Conservation (phyloP, 2,888 invertebrate species). For the Diadegma fenestrale region DNA sequence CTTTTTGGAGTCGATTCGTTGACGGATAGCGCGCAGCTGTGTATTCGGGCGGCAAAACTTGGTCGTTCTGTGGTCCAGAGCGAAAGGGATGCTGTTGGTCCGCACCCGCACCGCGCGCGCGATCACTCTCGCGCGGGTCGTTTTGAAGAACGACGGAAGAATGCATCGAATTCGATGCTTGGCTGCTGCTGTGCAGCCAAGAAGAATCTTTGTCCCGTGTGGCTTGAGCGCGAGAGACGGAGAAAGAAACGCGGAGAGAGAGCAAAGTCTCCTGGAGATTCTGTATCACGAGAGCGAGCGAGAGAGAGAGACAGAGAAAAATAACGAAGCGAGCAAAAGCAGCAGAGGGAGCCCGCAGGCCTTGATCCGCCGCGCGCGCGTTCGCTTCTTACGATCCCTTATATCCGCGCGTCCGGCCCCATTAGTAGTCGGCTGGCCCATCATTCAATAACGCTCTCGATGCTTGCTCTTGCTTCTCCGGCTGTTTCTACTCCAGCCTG, state of each 20-base stretch:
- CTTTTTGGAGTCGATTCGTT: conserved; percentile 5
- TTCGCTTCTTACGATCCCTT: conserved; percentile 80
- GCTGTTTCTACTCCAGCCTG: conserved; percentile 58
- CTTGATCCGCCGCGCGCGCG: conserved; percentile 79
- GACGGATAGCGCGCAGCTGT: conserved; percentile 53
- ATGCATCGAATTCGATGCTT: conserved; percentile 69
- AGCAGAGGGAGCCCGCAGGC: conserved; percentile 73
- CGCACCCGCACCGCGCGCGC: conserved; percentile 66
- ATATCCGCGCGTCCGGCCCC: conserved; percentile 83
- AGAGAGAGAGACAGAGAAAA: conserved; percentile 50
- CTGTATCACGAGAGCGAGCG: conserved; percentile 33
- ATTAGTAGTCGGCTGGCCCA: conserved; percentile 84
- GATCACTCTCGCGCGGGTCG: conserved; percentile 60
- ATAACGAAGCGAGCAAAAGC: conserved; percentile 62
- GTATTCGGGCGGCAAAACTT: conserved; percentile 31
- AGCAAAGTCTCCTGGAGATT: conserved; percentile 36
- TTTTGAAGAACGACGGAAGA: conserved; percentile 78
- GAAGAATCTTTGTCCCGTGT: conserved; percentile 12
- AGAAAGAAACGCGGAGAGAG: conserved; percentile 18
- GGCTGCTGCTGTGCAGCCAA: conserved; percentile 43
- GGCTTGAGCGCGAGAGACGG: neutral
- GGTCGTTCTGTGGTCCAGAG: conserved; percentile 21
- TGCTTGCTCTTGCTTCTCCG: conserved; percentile 72
- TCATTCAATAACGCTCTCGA: conserved; percentile 84
- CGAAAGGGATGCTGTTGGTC: conserved; percentile 40